Evolutionary conservation across 1,140 invertebrate species (phyloP).

Genomic region (Danaus melanippus): DNA sequence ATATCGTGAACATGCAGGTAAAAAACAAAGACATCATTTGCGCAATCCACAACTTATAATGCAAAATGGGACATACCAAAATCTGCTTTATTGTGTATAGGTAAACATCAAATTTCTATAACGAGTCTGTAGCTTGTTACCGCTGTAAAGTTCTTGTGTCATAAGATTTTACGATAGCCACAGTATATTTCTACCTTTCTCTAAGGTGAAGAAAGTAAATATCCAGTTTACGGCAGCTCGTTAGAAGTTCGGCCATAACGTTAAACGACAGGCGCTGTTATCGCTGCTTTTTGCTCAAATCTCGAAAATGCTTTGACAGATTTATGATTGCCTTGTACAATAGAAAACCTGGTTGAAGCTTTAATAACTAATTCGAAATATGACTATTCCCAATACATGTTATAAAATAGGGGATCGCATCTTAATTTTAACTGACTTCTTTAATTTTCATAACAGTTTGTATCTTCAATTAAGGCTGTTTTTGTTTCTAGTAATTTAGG

Average conservation of each 20-base stretch:
- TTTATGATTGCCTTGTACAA: conserved; percentile 13
- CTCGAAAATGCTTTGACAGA: conserved; percentile 21
- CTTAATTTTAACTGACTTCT: too few species aligned
- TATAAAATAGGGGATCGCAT: too few species aligned
- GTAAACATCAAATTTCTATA: conserved; percentile 15
- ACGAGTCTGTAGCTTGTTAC: conserved; percentile 10
- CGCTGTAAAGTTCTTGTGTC: conserved; percentile 15
- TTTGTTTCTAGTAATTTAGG: too few species aligned
- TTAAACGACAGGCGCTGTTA: conserved; percentile 52
- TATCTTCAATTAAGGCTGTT: too few species aligned
- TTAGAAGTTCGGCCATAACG: conserved; percentile 58
- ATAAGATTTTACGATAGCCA: conserved; percentile 40
- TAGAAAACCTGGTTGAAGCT: too few species aligned
- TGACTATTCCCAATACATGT: too few species aligned
- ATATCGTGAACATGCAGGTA: too few species aligned
- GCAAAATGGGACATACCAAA: conserved; percentile 5
- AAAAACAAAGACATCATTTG: conserved; percentile 7
- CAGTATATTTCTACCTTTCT: conserved; percentile 39
- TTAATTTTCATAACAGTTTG: too few species aligned
- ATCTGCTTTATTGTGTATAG: conserved; percentile 5
- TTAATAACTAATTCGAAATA: too few species aligned
- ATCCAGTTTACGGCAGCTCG: conserved; percentile 54
- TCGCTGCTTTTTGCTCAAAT: conserved; percentile 47
- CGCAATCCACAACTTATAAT: conserved; percentile 4
- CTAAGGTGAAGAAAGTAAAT: conserved; percentile 51